phyloP scores from a whole-genome alignment of 2,113 vertebrate genomes.

The Atrichornis clamosus region DNA sequence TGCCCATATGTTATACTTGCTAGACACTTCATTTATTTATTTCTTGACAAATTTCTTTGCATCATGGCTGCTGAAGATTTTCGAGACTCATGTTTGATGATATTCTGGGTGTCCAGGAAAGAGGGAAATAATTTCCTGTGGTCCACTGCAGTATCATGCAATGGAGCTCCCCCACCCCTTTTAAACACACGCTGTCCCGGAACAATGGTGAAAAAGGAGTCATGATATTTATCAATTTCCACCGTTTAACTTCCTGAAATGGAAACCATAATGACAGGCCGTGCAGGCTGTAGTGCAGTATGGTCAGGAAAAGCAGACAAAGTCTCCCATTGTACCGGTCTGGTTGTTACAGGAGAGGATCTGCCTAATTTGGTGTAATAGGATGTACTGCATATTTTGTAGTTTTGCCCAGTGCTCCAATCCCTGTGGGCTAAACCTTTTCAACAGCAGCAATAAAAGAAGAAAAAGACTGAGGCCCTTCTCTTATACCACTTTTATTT shows the following conservation, averaged over 20 bases:
- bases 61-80: neutral
- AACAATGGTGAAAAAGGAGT: constrained; percentile 46
- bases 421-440: constrained; percentile 53
- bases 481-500: constrained; percentile 58
- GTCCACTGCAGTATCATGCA: neutral
- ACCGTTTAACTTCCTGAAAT: constrained; percentile 52
- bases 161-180: neutral
- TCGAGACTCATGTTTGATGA: neutral
- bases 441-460: constrained; percentile 59
- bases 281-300: neutral
- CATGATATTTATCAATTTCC: constrained; percentile 20
- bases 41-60: neutral
- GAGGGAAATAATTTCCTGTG: neutral
- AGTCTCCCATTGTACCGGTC: constrained; percentile 52
- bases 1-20: neutral
- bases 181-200: neutral
- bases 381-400: constrained; percentile 59
- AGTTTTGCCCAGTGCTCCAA: constrained; percentile 22
- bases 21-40: neutral
- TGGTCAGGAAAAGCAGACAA: constrained; percentile 39
- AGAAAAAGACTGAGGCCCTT: constrained; percentile 52
- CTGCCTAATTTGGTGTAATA: constrained; percentile 37
- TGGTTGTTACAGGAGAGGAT: constrained; percentile 33
- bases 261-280: constrained; percentile 45
- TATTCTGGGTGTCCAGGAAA: neutral